Evolutionary conservation across 2,888 invertebrate genomes (phyloP).

Genomic region (Pasiphila rectangulata): DNA sequence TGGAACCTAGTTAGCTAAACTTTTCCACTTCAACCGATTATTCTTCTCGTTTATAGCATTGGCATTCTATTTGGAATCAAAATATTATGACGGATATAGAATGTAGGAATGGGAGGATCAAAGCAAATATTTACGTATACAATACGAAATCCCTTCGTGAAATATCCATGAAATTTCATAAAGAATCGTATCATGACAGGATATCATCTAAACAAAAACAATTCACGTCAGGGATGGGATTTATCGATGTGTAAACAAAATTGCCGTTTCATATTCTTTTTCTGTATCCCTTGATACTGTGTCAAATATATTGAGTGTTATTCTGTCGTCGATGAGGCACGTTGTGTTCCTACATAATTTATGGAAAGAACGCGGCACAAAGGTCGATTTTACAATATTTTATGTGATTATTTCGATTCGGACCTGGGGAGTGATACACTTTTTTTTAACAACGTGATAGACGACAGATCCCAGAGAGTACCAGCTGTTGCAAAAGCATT

Average conservation of each 20-base stretch:
- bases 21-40: slow-evolving; percentile 8
- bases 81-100: too few species aligned
- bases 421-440: neutral
- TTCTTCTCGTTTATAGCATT: too few species aligned
- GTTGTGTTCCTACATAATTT: slow-evolving; percentile 27
- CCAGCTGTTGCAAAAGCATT: too few species aligned
- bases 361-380: slow-evolving; percentile 8
- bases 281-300: slow-evolving; percentile 35
- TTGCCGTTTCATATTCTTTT: slow-evolving; percentile 34
- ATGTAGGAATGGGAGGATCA: too few species aligned
- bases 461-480: too few species aligned
- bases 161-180: slow-evolving; percentile 5
- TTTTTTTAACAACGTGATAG: neutral
- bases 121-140: too few species aligned
- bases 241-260: slow-evolving; percentile 36
- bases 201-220: slow-evolving; percentile 25
- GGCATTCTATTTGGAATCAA: too few species aligned
- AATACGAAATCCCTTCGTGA: slow-evolving; percentile 2
- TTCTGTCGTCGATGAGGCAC: slow-evolving; percentile 41
- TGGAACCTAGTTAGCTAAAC: slow-evolving; percentile 7
- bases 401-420: neutral
- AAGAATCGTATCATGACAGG: slow-evolving; percentile 10
- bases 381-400: neutral
- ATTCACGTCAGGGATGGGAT: slow-evolving; percentile 31
- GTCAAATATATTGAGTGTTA: slow-evolving; percentile 40